Base-by-base conservation (phyloP, 2,797 vertebrate genomes). In the Telmatherina bonti region DNA sequence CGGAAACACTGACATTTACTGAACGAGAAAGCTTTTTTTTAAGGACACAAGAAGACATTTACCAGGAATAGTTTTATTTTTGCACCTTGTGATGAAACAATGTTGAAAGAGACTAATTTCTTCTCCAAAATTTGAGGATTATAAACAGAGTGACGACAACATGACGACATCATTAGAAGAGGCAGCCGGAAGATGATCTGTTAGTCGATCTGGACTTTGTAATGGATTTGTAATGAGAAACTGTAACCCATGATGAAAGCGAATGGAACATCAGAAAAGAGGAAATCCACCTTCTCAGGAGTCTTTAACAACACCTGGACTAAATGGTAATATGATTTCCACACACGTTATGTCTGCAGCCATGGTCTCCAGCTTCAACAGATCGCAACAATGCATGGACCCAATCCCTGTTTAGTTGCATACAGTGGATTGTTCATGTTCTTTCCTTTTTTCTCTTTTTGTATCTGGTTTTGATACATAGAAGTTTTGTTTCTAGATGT, bases 401-500 rank as follows among this genome's bases (percentile, higher is more conserved):
- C 63, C 59, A 2, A 1, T 47, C 8, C 30, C 30, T 53, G 26
- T 72, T 68, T 60, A 45, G 38, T 1, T 0, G 9, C 62, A 22
- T 36, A n/a, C 38, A 45, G 35, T 62, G 30, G 57, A 15, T 45
- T 31, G 10, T 74, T 78, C 43, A 38, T 29, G 9, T 33, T 13
- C 22, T 76, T 59, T 65, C 36, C 54, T 27, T 33, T 45, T 20
- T 20, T 45, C 1, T 18, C 7, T 1, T 4, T 2, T 2, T n/a
- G 66, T 27, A 61, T 69, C 36, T 72, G 56, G 71, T 60, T 78
- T 81, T 79, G 47, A 79, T n/a, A 67, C 9, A 9, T 20, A 45
- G 26, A 73, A 56, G 45, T 51, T 81, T 24, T 54, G 27, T 67
- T 76, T 29, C 81, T 88, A 84, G 78, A 95, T 95, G 94, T 93